Evolutionary conservation across 2,888 invertebrate genomes (phyloP).

Genomic region (Euphydryas editha): DNA sequence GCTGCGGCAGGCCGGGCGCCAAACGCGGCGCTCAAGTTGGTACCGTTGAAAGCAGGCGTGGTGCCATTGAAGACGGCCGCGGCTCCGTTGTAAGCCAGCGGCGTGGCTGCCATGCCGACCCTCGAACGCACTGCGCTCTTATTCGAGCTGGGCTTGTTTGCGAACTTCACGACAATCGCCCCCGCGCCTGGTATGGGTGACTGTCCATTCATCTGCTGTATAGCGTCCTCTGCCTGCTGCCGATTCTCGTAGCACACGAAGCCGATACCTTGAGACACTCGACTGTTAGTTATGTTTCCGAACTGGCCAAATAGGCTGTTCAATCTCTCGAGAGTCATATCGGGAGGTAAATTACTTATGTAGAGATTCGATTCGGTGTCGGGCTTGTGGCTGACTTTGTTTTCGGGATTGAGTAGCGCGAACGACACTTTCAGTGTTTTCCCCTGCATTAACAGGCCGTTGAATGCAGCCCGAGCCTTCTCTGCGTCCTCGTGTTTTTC

Average conservation of each 20-base stretch:
- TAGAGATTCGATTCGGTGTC: constrained; percentile 81
- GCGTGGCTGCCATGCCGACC: constrained; percentile 59
- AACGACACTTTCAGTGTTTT: constrained; percentile 81
- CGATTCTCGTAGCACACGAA: constrained; percentile 79
- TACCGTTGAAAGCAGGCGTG: constrained; percentile 69
- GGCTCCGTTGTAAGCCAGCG: constrained; percentile 72
- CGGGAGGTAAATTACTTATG: constrained; percentile 80
- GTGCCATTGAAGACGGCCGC: constrained; percentile 72
- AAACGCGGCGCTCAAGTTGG: constrained; percentile 68
- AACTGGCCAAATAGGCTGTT: constrained; percentile 74
- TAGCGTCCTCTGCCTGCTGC: constrained; percentile 78
- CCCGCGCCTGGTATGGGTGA: constrained; percentile 74
- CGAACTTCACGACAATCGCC: constrained; percentile 78
- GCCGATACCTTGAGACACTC: constrained; percentile 80
- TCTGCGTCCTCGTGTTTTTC: constrained; percentile 82
- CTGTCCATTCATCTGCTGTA: constrained; percentile 74
- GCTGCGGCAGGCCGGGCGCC: constrained; percentile 69
- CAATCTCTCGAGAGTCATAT: constrained; percentile 79
- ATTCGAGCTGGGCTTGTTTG: constrained; percentile 77
- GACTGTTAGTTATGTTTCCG: constrained; percentile 78
- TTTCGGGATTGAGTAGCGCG: constrained; percentile 80
- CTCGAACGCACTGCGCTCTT: constrained; percentile 72
- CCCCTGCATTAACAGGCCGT: constrained; percentile 81
- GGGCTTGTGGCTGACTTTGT: constrained; percentile 79
- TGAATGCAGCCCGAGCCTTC: constrained; percentile 80